These are phyloP conservation scores for Osmerus mordax DNA, from an alignment of 2,113 vertebrate species.

Conservation along the genomic window DNA sequence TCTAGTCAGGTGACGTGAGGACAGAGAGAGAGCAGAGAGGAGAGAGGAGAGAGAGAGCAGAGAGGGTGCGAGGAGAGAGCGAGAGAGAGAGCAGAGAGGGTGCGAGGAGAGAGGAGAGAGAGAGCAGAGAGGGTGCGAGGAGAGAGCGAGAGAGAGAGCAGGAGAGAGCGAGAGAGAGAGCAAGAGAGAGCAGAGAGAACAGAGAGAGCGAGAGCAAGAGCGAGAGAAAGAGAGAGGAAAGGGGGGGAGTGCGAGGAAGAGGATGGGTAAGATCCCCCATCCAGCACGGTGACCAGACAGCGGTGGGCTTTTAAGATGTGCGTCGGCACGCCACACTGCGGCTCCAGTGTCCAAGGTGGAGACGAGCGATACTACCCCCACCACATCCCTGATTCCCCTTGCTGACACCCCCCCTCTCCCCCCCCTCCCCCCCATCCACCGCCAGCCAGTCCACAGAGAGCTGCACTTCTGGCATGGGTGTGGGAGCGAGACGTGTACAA, in stretches of 20 bases:
- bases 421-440: constrained; percentile 14
- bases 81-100: constrained; percentile 24
- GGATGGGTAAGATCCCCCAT: constrained; percentile 18
- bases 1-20: constrained; percentile 70
- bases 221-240: too few species aligned
- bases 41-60: neutral
- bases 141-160: too few species aligned
- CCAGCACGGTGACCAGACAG: constrained; percentile 45
- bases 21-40: constrained; percentile 30
- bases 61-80: too few species aligned
- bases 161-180: neutral
- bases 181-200: too few species aligned
- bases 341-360: constrained; percentile 59
- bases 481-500: constrained; percentile 16
- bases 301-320: constrained; percentile 70
- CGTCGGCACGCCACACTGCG: constrained; percentile 76
- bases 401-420: constrained; percentile 1
- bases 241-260: neutral
- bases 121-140: too few species aligned
- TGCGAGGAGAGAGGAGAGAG: neutral
- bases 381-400: constrained; percentile 17
- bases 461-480: constrained; percentile 3
- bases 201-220: too few species aligned
- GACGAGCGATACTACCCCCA: constrained; percentile 54
- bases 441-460: constrained; percentile 45